Evolutionary conservation across 2,888 invertebrate genomes (phyloP).

Genomic region (Agriopis aurantiaria): DNA sequence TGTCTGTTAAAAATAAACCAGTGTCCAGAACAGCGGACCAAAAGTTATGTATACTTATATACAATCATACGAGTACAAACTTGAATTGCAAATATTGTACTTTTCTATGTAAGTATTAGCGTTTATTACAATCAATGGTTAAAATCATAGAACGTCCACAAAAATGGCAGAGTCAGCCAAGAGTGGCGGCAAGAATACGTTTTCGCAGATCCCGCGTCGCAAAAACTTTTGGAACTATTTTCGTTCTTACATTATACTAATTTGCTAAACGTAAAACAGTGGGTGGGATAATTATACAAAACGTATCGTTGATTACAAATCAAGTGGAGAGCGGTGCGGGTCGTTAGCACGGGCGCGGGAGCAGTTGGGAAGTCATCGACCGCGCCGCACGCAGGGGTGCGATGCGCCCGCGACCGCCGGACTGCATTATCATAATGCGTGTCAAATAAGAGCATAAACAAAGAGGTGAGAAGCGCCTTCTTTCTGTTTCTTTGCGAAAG

Average conservation of each 20-base stretch:
- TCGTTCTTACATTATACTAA: neutral
- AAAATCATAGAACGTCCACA: neutral
- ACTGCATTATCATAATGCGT: slow-evolving; percentile 6
- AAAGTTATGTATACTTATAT: too few relatives aligned
- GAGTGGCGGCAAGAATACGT: neutral
- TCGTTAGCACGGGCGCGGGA: slow-evolving; percentile 69
- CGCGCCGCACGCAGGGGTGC: slow-evolving; percentile 69
- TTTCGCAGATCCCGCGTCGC: neutral
- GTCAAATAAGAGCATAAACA: slow-evolving; percentile 5
- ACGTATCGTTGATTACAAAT: slow-evolving; percentile 25
- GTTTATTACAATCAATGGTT: too few relatives aligned
- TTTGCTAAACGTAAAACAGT: neutral
- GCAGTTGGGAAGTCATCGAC: slow-evolving; percentile 78
- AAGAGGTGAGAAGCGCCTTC: neutral
- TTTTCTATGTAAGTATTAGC: too few relatives aligned
- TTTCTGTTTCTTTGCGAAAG: neutral
- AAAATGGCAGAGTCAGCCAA: neutral
- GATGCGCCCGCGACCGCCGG: slow-evolving; percentile 51
- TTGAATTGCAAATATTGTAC: too few relatives aligned
- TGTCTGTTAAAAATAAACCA: too few relatives aligned
- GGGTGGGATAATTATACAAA: neutral
- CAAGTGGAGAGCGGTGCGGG: slow-evolving; percentile 61
- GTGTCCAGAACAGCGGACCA: too few relatives aligned
- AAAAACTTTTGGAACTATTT: neutral
- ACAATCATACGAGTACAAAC: too few relatives aligned